Conservation (phyloP, 2,888 invertebrate species). For the Lithophane leautieri region DNA sequence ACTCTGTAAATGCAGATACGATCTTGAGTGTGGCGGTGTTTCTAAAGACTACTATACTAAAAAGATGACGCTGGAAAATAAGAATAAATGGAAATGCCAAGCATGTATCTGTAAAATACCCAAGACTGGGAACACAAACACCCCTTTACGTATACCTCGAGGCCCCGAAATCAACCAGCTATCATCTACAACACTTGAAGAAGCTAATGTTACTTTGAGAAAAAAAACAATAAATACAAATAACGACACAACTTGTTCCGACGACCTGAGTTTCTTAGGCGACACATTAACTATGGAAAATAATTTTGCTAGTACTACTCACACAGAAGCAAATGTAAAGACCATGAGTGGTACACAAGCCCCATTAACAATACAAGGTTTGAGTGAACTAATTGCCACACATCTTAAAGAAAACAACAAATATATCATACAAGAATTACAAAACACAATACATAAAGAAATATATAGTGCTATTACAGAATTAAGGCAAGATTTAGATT, state of each 20-base stretch:
- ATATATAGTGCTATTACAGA: too few species aligned
- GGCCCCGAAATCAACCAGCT: not conserved
- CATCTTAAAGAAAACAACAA: too few species aligned
- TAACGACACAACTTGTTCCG: constrained; percentile 11
- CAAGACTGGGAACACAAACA: constrained; percentile 28
- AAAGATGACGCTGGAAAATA: constrained; percentile 10
- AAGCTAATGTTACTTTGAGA: too few species aligned
- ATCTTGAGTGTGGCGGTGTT: not conserved
- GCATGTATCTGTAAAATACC: constrained; percentile 29
- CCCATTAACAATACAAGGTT: too few species aligned
- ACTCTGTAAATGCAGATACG: not conserved
- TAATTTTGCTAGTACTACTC: not conserved
- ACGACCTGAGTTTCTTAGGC: constrained; percentile 16
- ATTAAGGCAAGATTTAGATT: too few species aligned
- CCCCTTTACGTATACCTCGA: constrained; percentile 12
- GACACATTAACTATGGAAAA: constrained; percentile 9
- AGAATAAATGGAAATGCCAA: constrained; percentile 29
- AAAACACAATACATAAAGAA: too few species aligned
- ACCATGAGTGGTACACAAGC: too few species aligned
- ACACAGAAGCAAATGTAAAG: not conserved
- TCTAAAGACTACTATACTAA: not conserved
- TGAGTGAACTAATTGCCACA: too few species aligned
- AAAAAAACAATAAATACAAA: not conserved
- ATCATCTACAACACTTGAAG: not conserved
- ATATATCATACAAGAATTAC: too few species aligned